Evolutionary conservation across 2,888 invertebrate species (phyloP), one percentile per base, ranked within the genome.

Genomic region (Eumacrocentrus americanus): DNA sequence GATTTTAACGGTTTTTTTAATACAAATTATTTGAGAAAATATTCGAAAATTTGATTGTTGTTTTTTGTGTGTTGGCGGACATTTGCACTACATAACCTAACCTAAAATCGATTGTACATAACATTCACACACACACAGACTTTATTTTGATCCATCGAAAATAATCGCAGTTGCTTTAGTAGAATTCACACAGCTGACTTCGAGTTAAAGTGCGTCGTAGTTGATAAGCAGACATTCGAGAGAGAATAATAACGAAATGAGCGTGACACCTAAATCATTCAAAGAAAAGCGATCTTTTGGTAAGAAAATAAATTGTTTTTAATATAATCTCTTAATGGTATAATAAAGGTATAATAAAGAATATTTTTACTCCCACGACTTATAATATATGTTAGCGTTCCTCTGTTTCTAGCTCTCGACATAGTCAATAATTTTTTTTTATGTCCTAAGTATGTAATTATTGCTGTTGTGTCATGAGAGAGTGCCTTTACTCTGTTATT

Each of bases 271-370:
- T 16, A 76, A 74, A 60, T 64, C 74, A n/a, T 79, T 76, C 66
- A 78, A 78, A 63, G 76, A 79, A 60, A 78, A 67, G 66, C 76
- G 77, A 59, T 69, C 78, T n/a, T 74, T 77, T 65, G 77, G 78
- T 79, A 59, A 70, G 73, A 63, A 55, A 16, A 48, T 16, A 12
- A 12, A 18, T 37, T n/a, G 2, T 25, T 7, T 14, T 37, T 20
- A n/a, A 37, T n/a, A 12, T 3, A 20, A 42, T 25, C 12, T 14
- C 12, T 9, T 12, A 29, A 38, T 40, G 0, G 12, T 16, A 12
- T 40, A 37, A 35, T 44, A n/a, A 9, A 44, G 12, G 1, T n/a
- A 2, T 16, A 11, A 18, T 29, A n/a, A n/a, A n/a, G n/a, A n/a
- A n/a, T n/a, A n/a, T n/a, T n/a, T n/a, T n/a, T n/a, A n/a, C n/a